phyloP scores from a whole-genome alignment of 2,797 vertebrate genomes.

The Parambassis ranga region DNA sequence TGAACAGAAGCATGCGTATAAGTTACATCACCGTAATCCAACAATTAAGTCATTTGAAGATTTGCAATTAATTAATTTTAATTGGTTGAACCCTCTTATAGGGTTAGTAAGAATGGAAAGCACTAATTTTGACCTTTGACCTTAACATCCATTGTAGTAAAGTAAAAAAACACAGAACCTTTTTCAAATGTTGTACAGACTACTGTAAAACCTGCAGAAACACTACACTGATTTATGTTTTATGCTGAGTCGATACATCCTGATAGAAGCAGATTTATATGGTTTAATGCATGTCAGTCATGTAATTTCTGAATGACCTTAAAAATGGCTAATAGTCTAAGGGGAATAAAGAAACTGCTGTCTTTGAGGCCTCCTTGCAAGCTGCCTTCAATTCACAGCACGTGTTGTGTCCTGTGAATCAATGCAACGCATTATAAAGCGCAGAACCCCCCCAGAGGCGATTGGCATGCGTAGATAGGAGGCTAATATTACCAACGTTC shows the following conservation, averaged over 20 bases:
- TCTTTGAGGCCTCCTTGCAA: conserved; percentile 22
- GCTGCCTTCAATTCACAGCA: conserved; percentile 42
- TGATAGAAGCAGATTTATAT: neutral
- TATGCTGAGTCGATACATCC: neutral
- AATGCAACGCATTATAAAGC: conserved; percentile 40
- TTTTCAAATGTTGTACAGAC: no score
- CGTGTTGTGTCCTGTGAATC: conserved; percentile 29
- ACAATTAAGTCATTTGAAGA: no score
- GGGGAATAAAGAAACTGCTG: neutral
- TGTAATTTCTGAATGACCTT: neutral
- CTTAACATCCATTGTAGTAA: no score
- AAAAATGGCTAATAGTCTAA: neutral
- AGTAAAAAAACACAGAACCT: no score
- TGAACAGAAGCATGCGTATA: no score
- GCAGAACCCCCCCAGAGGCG: conserved; percentile 30
- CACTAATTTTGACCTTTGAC: no score
- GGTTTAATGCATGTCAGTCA: neutral
- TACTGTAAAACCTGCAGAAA: no score
- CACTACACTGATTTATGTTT: neutral
- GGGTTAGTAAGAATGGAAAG: no score
- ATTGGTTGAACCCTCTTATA: no score
- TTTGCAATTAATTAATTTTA: no score
- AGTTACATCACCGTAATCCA: no score
- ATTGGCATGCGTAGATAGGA: conserved; percentile 37
- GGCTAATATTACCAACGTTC: conserved; percentile 44